Evolutionary conservation across 2,797 vertebrate species (phyloP).

Genomic region (Vespertilio murinus): DNA sequence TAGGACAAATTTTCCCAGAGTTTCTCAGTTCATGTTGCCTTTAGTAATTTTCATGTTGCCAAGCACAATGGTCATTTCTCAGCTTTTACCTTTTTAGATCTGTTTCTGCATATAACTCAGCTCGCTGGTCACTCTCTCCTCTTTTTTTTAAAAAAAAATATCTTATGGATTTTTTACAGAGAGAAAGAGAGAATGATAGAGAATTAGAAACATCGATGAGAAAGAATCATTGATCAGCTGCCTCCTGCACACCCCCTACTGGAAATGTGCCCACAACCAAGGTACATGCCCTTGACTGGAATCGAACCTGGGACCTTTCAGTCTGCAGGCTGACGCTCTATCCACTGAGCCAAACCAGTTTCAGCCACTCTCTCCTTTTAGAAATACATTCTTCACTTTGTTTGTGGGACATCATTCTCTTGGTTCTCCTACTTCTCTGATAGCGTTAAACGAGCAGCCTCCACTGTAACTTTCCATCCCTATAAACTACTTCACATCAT

Average conservation of each 20-base stretch:
- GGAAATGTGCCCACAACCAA: too few relatives aligned
- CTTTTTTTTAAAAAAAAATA: too few relatives aligned
- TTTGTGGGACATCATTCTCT: not conserved
- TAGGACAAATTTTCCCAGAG: not conserved
- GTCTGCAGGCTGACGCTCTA: too few relatives aligned
- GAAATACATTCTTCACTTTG: slow-evolving; percentile 12
- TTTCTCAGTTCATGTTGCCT: not conserved
- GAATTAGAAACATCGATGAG: too few relatives aligned
- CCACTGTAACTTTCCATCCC: not conserved
- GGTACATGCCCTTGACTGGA: too few relatives aligned
- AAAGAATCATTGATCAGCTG: too few relatives aligned
- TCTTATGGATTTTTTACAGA: too few relatives aligned
- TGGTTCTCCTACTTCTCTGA: not conserved
- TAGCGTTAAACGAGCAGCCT: not conserved
- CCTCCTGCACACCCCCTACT: too few relatives aligned
- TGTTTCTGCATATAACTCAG: not conserved
- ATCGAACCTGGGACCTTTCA: too few relatives aligned
- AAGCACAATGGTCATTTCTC: not conserved
- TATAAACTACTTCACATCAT: not conserved
- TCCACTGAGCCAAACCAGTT: too few relatives aligned
- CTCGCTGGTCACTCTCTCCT: not conserved
- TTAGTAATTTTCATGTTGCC: not conserved
- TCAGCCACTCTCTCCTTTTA: not conserved
- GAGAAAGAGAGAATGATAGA: too few relatives aligned
- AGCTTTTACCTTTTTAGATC: not conserved